Base-by-base conservation (phyloP, 2,888 invertebrate species). In the Diabrotica balteata region DNA sequence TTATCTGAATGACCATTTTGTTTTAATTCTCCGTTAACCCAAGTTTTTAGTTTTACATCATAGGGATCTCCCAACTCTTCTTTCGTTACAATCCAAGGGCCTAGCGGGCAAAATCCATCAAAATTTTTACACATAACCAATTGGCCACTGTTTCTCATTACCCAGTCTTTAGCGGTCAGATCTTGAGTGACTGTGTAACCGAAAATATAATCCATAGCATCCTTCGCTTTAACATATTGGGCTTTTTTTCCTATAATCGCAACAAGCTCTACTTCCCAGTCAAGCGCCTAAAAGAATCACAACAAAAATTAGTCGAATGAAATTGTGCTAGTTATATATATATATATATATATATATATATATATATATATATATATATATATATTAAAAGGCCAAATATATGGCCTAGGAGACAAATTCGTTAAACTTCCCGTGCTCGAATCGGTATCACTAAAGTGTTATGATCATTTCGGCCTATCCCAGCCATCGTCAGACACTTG, bases 141-240 rank as follows among this genome's bases (percentile, higher is more conserved):
- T 78, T 93, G 92, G 0, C 94, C 94, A 7, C 91, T 93, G 75
- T 94, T 93, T 51, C 87, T 86, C 72, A 91, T 90, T 83, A 93
- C 92, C 94, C 94, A 94, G 79, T 95, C 94, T 55, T 94, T 86
- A 0, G 94, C 94, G 47, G 91, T 90, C 57, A 95, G 90, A 83
- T 95, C 95, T 83, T 95, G 94, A 0, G 93, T 93, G 0, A 93
- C 87, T 2, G 93, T 91, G 80, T 93, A 95, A 0, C 95, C 95
- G 74, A 94, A 90, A 0, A 96, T 87, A 79, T 91, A 90, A 60
- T 91, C 86, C 80, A 90, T 87, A 0, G 94, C 94, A 5, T 91
- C 85, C 0, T 86, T 85, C 2, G 87, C 87, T 59, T 87, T 83
- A 8, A 95, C 88, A 69, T 88, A 84, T 75, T 89, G 90, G 0